Conservation (phyloP, 2,113 vertebrate genomes). For the Cepphus grylle region DNA sequence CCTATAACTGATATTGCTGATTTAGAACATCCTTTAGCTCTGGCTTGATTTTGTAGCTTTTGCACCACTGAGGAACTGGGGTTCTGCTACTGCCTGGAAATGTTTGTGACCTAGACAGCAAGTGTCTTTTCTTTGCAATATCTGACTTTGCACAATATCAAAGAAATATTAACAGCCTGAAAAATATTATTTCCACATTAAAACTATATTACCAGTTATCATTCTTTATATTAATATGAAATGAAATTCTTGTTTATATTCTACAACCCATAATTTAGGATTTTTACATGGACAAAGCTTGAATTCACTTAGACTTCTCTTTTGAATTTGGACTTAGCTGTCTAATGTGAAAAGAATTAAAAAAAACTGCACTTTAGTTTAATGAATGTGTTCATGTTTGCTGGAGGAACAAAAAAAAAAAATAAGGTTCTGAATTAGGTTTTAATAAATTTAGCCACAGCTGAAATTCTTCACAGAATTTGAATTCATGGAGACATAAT, state of each 20-base stretch:
- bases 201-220: not conserved
- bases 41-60: not conserved
- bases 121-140: not conserved
- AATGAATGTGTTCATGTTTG: not conserved
- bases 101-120: not conserved
- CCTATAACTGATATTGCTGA: slow-evolving; percentile 32
- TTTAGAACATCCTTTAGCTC: slow-evolving; percentile 6
- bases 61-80: not conserved
- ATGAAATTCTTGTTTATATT: not conserved
- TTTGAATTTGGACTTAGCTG: not conserved
- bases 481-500: not conserved
- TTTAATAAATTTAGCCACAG: not conserved
- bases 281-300: not conserved
- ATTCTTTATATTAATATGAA: not conserved
- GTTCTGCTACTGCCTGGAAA: not conserved
- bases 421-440: not conserved
- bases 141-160: not conserved
- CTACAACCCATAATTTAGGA: not conserved
- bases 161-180: not conserved
- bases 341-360: not conserved
- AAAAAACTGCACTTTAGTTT: not conserved
- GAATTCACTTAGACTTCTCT: not conserved
- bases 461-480: not conserved
- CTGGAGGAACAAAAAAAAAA: not conserved
- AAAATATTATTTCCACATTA: not conserved